Evolutionary conservation across 2,888 invertebrate species (phyloP), one percentile per base, ranked within the genome.

Genomic region (Eristalis tenax): DNA sequence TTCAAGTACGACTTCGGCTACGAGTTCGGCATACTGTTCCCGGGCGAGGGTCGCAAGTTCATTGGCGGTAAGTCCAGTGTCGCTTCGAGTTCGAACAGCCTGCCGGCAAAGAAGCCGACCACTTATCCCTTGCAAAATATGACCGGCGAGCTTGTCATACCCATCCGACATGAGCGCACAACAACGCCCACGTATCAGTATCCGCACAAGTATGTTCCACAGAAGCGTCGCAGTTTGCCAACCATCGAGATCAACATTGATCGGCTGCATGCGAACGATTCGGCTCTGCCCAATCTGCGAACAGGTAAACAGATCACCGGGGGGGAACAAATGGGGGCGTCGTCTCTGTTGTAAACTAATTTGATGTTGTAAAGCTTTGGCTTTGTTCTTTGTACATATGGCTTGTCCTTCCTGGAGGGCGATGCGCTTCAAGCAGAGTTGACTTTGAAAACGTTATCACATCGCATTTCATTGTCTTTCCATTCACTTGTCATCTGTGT

Each of bases 1-100:
- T 96, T 96, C 94, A 96, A 96, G 93, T 96, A 96, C 92, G 96
- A 96, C 93, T 96, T 96, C 91, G 96, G 96, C 89, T 96, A 96
- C 92, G 96, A 96, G 92, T 96, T 96, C 91, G 96, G 96, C 85
- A 95, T 96, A 89, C 94, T 96, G 65, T 93, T 96, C 69, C 96
- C 96, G 59, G 95, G 95, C 69, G 95, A 95, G 91, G 94, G 95
- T 89, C 94, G 94, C 91, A 93, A 93, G 89, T 92, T 93, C 87
- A 90, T 93, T 83, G 92, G 91, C 88, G 92, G 91, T 86, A 90
- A 91, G 89, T 92, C 92, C 91, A 91, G 90, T 84, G 90, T 90
- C 70, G 81, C 83, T 61, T 88, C 89, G 50, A 88, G 86, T 68
- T 87, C 90, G 43, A 66, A 50, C 28, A 81, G 61, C n/a, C 61